phyloP scores from a whole-genome alignment of 2,113 vertebrate genomes.

The Channa argus region DNA sequence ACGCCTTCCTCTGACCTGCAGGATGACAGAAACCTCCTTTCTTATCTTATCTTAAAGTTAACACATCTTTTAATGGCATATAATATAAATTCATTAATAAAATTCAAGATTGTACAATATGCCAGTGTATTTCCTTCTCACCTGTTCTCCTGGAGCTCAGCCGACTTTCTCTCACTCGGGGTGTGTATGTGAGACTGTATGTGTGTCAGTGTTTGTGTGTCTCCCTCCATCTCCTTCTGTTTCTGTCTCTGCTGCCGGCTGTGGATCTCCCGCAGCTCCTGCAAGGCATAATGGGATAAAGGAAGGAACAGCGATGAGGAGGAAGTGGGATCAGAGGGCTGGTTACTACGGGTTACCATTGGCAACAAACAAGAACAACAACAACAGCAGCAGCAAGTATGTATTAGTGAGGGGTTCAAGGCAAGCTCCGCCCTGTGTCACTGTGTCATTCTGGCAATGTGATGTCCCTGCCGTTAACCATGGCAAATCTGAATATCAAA shows the following conservation, averaged over 20 bases:
- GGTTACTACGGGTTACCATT: slow-evolving; percentile 63
- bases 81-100: background rate
- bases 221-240: slow-evolving; percentile 85
- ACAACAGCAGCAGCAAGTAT: slow-evolving; percentile 22
- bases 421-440: slow-evolving; percentile 61
- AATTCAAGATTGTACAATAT: background rate
- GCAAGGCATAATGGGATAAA: slow-evolving; percentile 73
- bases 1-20: slow-evolving; percentile 73
- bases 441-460: background rate
- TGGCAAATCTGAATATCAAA: background rate
- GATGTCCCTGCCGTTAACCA: background rate
- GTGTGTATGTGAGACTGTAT: slow-evolving; percentile 60
- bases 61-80: background rate
- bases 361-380: slow-evolving; percentile 57
- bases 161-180: slow-evolving; percentile 66
- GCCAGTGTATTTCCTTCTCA: slow-evolving; percentile 4
- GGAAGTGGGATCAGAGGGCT: slow-evolving; percentile 57
- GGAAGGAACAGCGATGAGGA: slow-evolving; percentile 71
- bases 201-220: slow-evolving; percentile 61
- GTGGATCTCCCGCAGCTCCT: slow-evolving; percentile 97
- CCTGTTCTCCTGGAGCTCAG: slow-evolving; percentile 78
- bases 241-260: slow-evolving; percentile 93
- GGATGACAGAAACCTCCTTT: background rate
- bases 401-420: slow-evolving; percentile 62
- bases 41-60: background rate